Percentiles rank a stretch among this genome's conserved stretches.
Conservation (phyloP, 2,888 invertebrate species). For the Diploptera punctata region DNA sequence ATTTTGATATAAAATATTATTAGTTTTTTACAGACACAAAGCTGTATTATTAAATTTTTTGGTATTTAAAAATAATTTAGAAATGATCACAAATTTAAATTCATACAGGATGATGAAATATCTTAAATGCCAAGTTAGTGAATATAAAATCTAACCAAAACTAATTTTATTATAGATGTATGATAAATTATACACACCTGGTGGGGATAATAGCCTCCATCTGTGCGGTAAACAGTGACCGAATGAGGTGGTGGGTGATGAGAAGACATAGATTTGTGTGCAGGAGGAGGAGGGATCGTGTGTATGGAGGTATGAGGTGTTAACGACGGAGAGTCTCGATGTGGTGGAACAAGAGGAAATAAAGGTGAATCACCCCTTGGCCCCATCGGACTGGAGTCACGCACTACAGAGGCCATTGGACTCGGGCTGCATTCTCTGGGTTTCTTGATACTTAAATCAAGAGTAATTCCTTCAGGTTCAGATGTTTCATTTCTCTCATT, state of each 20-base stretch:
- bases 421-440: conserved; percentile 55
- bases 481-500: conserved; percentile 31
- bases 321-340: conserved; percentile 37
- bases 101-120: too few species aligned
- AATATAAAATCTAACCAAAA: too few species aligned
- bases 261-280: conserved; percentile 27
- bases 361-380: conserved; percentile 32
- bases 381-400: conserved; percentile 37
- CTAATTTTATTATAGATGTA: too few species aligned
- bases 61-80: too few species aligned
- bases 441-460: conserved; percentile 80
- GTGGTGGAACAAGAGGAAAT: conserved; percentile 25
- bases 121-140: too few species aligned
- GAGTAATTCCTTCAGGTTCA: conserved; percentile 61
- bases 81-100: too few species aligned
- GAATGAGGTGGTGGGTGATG: conserved; percentile 38
- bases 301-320: conserved; percentile 36
- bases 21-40: too few species aligned
- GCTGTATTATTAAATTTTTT: too few species aligned
- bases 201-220: conserved; percentile 32
- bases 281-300: conserved; percentile 33
- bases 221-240: conserved; percentile 44
- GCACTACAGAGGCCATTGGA: conserved; percentile 30
- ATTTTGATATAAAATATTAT: too few species aligned
- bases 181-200: conserved; percentile 27